These are phyloP conservation scores for Rhinolophus ferrumequinum DNA, from an alignment of 2,113 vertebrate species.

Conservation along the genomic window DNA sequence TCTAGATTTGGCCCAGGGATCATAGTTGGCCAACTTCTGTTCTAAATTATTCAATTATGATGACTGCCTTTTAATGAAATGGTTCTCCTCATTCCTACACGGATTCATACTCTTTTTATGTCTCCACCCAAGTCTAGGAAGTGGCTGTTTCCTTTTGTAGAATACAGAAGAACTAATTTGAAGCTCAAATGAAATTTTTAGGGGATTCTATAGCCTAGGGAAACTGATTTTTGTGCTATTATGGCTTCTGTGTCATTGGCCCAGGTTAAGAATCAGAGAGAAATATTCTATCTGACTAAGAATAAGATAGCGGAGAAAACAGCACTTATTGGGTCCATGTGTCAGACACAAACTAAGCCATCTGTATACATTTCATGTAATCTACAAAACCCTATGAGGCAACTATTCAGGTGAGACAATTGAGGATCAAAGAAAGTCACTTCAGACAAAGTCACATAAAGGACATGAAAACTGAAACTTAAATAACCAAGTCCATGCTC, in stretches of 20 bases:
- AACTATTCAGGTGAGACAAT: slow-evolving; percentile 10
- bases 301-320: neutral
- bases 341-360: neutral
- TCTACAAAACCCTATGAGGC: neutral
- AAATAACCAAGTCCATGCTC: neutral
- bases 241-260: neutral
- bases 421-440: neutral
- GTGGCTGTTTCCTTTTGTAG: neutral
- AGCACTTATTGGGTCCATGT: neutral
- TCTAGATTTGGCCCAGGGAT: neutral
- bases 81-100: neutral
- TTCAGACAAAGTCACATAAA: neutral
- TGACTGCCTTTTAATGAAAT: slow-evolving; percentile 1
- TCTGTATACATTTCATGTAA: neutral
- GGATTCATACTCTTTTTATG: neutral
- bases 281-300: neutral
- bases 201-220: neutral
- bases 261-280: neutral
- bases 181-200: neutral
- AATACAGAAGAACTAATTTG: neutral
- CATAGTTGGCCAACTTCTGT: neutral
- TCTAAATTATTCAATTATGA: slow-evolving; percentile 10
- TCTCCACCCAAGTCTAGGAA: neutral
- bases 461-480: slow-evolving; percentile 11
- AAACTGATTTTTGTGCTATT: neutral